Evolutionary conservation across 2,888 invertebrate genomes (phyloP), one percentile per base, ranked within the genome.

Genomic region (Tiliacea citrago): DNA sequence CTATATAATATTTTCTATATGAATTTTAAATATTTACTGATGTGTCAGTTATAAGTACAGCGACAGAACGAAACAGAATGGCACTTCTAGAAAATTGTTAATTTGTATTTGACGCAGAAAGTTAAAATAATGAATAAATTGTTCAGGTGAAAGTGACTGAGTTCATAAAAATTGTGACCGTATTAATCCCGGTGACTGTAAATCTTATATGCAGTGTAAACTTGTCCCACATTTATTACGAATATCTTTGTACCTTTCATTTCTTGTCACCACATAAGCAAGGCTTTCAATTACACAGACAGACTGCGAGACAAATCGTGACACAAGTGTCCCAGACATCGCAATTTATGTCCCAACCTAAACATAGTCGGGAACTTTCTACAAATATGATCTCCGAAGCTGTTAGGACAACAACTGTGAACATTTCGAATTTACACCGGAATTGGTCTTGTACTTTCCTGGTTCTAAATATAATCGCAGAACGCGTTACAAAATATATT

Each of bases 401-500:
- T 47, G 67, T 74, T 57, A 62, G 57, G 51, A 16, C 18, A 53
- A 66, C 66, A 60, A 61, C 66, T 6, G 39, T n/a, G n/a, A 82
- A 68, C 62, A 73, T 77, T 82, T 69, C 21, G 63, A 85, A 82
- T 74, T 70, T 65, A 72, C 76, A 84, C 72, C 72, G 69, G 77
- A 84, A 75, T 82, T 53, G 61, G 53, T 62, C 82, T 60, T 70
- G 82, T 70, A 66, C 65, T 71, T 85, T 63, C 62, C 53, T 42
- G 67, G 83, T 63, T 55, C 69, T 77, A 85, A 85, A 85, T 77
- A 77, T 82, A 76, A 83, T 81, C 71, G 67, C 35, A 21, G 63
- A 81, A 77, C 73, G 68, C 66, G 79, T 73, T 69, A 77, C 86
- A 80, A 85, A 81, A 81, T 80, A 79, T 84, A 86, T 86, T 86